These are phyloP conservation scores for Coilia nasus DNA, from an alignment of 2,797 vertebrate genomes.

Conservation along the genomic window DNA sequence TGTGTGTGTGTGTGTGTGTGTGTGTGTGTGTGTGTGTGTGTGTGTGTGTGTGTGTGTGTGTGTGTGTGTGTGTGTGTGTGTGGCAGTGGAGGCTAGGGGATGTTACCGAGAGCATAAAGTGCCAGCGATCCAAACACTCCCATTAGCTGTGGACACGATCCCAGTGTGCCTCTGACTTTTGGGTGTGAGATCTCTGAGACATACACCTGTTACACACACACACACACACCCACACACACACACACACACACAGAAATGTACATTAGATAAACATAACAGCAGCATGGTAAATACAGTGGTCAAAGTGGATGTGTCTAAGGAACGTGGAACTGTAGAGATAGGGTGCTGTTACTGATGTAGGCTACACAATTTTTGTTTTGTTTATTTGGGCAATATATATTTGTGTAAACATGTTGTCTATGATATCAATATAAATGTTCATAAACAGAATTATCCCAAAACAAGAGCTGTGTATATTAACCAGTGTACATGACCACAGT, in stretches of 20 bases:
- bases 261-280: background rate
- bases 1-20: no score
- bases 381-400: no score
- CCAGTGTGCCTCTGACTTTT: constrained; percentile 82
- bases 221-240: constrained; percentile 24
- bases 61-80: no score
- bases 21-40: no score
- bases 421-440: no score
- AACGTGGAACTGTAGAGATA: no score
- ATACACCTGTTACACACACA: constrained; percentile 81
- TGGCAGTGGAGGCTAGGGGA: background rate
- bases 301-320: background rate
- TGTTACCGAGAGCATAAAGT: constrained; percentile 85
- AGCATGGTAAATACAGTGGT: background rate
- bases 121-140: constrained; percentile 87
- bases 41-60: no score
- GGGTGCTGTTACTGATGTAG: background rate
- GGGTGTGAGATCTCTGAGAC: constrained; percentile 93
- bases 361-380: background rate
- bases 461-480: no score
- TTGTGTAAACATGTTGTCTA: no score
- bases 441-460: no score
- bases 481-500: no score
- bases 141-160: constrained; percentile 91
- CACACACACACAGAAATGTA: constrained; percentile 9